Evolutionary conservation across 2,797 vertebrate genomes (phyloP), one percentile per base, ranked within the genome.

Genomic region (Distichodus sexfasciatus): DNA sequence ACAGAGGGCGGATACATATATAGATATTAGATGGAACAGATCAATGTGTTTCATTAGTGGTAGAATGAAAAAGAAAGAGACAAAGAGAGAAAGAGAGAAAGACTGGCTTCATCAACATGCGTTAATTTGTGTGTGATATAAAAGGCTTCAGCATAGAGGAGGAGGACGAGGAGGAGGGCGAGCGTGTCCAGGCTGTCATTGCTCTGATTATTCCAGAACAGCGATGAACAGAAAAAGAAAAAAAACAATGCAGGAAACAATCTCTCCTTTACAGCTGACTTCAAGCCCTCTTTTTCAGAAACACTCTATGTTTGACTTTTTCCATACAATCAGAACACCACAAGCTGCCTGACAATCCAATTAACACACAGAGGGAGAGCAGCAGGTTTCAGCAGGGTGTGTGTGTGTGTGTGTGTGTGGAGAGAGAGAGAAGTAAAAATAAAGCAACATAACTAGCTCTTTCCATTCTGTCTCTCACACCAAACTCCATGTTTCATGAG

Each of bases 341-440:
- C 58, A 44, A 64, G 46, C 41, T 70, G 58, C 17, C 48, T 77
- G 74, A 68, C 63, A 59, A 73, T 69, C 72, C 46, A 65, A 77
- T 76, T 67, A 77, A 69, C 58, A 51, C 38, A 43, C 50, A 35
- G 24, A 24, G 35, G 9, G 36, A 44, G 54, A 17, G n/a, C n/a
- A n/a, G n/a, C n/a, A n/a, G n/a, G n/a, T n/a, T n/a, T n/a, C n/a
- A n/a, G n/a, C n/a, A n/a, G n/a, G n/a, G n/a, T n/a, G n/a, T n/a
- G n/a, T n/a, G n/a, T n/a, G n/a, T n/a, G n/a, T n/a, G n/a, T n/a
- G n/a, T n/a, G n/a, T n/a, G 5, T 50, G 46, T 4, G 23, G 21
- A 4, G 46, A 12, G 46, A 12, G n/a, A 23, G 36, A 24, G 36
- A n/a, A 35, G 8, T 46, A 10, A 19, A 2, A 33, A 4, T 33